A percentile compares a stretch with the other conserved stretches of the same genome.
phyloP scores from a whole-genome alignment of 1,140 invertebrate genomes.

The Lepidurus arcticus region DNA sequence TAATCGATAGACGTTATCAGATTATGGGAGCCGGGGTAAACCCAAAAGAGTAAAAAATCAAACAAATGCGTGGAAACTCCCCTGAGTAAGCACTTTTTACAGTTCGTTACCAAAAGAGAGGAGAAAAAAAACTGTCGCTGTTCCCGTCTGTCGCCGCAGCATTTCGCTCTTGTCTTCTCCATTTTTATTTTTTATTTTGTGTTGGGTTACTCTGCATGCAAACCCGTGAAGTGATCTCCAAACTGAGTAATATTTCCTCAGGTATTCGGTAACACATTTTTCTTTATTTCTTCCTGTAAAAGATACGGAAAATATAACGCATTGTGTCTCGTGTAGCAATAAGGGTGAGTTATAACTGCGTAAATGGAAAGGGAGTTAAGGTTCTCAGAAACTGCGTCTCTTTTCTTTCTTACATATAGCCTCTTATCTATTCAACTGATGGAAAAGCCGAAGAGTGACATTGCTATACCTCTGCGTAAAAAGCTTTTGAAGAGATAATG shows the following conservation, averaged over 20 bases:
- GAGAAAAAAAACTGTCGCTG: background rate
- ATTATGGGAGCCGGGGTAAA: background rate
- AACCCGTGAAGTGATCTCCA: background rate
- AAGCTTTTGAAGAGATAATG: background rate
- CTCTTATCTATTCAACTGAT: background rate
- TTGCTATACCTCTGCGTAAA: background rate
- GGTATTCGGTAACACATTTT: too few relatives aligned
- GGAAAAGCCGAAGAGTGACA: background rate
- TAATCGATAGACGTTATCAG: conserved; percentile 15
- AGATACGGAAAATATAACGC: background rate
- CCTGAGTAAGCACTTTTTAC: background rate
- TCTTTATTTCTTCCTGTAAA: too few relatives aligned
- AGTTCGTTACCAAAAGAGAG: background rate
- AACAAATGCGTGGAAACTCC: background rate
- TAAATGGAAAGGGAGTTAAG: background rate
- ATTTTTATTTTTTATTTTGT: too few relatives aligned
- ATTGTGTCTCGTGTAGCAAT: background rate
- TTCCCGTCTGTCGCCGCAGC: background rate
- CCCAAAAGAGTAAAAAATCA: background rate
- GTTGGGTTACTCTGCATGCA: background rate
- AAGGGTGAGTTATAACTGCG: background rate
- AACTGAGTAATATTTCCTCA: background rate
- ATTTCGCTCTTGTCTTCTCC: too few relatives aligned
- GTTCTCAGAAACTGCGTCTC: background rate
- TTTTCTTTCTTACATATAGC: background rate